Percentiles rank a stretch among this genome's conserved stretches.
These are phyloP conservation scores for Drosophila atroscutellata DNA, from an alignment of 2,888 invertebrate genomes.

Conservation along the genomic window DNA sequence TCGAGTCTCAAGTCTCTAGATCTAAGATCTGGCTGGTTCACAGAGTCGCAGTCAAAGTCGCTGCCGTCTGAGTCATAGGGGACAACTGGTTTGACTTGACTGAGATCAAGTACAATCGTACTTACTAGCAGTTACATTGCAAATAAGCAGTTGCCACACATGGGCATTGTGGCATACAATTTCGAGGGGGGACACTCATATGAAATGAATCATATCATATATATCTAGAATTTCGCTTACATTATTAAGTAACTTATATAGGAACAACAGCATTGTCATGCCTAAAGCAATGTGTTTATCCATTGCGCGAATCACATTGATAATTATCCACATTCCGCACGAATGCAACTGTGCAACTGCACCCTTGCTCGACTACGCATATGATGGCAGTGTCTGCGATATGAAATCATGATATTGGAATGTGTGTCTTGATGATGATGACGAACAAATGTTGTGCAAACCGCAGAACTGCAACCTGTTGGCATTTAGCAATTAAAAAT, in stretches of 20 bases:
- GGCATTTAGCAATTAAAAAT: slow-evolving; percentile 64
- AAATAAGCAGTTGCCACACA: slow-evolving; percentile 47
- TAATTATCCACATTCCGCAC: slow-evolving; percentile 2
- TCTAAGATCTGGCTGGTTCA: slow-evolving; percentile 10
- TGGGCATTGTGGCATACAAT: slow-evolving; percentile 2
- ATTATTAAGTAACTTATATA: background rate
- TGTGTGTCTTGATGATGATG: slow-evolving; percentile 63
- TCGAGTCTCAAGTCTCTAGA: slow-evolving; percentile 13
- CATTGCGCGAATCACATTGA: slow-evolving; percentile 2
- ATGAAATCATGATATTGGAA: slow-evolving; percentile 77
- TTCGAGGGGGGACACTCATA: background rate
- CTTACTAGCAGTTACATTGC: slow-evolving; percentile 48
- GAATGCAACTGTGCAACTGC: slow-evolving; percentile 5
- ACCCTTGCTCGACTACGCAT: slow-evolving; percentile 13
- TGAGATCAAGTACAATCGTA: slow-evolving; percentile 59
- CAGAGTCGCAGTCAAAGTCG: slow-evolving; percentile 8
- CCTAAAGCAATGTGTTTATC: background rate
- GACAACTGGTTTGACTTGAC: slow-evolving; percentile 76
- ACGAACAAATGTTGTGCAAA: slow-evolving; percentile 60
- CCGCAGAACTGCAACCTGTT: slow-evolving; percentile 58
- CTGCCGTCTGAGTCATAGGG: slow-evolving; percentile 65
- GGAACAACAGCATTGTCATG: background rate
- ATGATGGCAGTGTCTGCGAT: slow-evolving; percentile 44
- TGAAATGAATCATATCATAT: background rate
- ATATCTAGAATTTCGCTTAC: background rate